Evolutionary conservation across 2,113 vertebrate species (phyloP).

Genomic region (Marmota flaviventris): DNA sequence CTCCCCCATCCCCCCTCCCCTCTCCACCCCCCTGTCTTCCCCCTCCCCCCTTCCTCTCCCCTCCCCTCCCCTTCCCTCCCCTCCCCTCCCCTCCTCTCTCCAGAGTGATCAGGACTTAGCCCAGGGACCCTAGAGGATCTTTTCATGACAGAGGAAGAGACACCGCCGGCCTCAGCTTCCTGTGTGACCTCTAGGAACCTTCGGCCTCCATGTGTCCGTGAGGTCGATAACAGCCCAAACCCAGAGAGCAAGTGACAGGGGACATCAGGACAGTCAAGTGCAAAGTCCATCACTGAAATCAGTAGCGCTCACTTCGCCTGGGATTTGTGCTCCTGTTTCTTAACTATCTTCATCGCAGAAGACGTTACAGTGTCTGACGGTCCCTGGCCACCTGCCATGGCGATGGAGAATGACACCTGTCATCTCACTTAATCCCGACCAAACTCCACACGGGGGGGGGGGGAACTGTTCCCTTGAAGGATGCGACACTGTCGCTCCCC

Average conservation of each 20-base stretch:
- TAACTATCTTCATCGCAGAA: accelerated
- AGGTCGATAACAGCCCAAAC: background rate
- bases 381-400: background rate
- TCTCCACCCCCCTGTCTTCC: background rate
- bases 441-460: background rate
- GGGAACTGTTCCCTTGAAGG: background rate
- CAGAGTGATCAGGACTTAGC: background rate
- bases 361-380: accelerated
- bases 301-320: background rate
- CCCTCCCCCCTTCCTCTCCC: too few species aligned
- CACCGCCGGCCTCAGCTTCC: background rate
- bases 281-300: background rate
- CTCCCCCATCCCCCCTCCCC: too few species aligned
- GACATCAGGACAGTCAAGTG: background rate
- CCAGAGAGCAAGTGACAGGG: background rate
- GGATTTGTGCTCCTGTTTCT: background rate
- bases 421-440: background rate
- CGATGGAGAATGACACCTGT: accelerated
- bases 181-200: background rate
- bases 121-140: accelerated
- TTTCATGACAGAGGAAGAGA: background rate
- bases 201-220: background rate
- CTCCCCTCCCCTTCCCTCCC: too few species aligned
- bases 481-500: background rate
- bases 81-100: background rate